Evolutionary conservation across 2,888 invertebrate species (phyloP).

Genomic region (Drosophila paranaensis): DNA sequence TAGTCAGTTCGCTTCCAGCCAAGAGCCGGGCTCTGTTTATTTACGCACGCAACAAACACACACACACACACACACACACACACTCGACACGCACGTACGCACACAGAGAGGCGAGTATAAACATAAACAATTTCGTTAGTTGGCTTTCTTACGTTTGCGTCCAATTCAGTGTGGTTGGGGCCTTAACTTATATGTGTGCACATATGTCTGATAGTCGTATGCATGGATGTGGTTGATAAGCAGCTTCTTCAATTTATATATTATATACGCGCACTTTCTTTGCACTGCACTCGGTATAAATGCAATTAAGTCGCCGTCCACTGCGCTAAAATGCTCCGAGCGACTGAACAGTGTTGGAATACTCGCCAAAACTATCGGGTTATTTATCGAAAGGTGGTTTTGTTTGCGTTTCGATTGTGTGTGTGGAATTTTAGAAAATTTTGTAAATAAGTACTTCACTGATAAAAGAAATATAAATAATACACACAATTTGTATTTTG

Average conservation of each 20-base stretch:
- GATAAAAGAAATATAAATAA: background rate
- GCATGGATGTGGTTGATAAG: constrained; percentile 32
- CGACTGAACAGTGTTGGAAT: constrained; percentile 33
- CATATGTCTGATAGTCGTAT: constrained; percentile 38
- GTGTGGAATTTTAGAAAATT: background rate
- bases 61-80: background rate
- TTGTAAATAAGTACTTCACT: background rate
- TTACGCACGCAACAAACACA: constrained; percentile 30
- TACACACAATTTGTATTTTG: background rate
- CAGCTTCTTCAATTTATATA: constrained; percentile 17
- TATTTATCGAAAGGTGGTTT: constrained; percentile 32
- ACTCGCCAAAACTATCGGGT: constrained; percentile 16
- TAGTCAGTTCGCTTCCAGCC: background rate
- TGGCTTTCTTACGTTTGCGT: constrained; percentile 47
- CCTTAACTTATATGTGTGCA: constrained; percentile 35
- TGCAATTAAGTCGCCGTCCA: constrained; percentile 47
- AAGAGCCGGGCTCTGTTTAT: constrained; percentile 53
- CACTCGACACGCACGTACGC: constrained; percentile 1
- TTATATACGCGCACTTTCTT: constrained; percentile 58
- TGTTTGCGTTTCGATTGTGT: constrained; percentile 10
- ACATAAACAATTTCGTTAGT: constrained; percentile 38
- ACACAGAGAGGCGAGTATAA: constrained; percentile 32
- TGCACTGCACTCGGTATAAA: constrained; percentile 46
- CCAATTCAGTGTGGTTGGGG: constrained; percentile 27
- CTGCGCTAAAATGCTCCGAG: constrained; percentile 38